A percentile compares a stretch with the other conserved stretches of the same genome.
Evolutionary conservation across 1,140 invertebrate species (phyloP).

Genomic region (Scaptomyza montana): DNA sequence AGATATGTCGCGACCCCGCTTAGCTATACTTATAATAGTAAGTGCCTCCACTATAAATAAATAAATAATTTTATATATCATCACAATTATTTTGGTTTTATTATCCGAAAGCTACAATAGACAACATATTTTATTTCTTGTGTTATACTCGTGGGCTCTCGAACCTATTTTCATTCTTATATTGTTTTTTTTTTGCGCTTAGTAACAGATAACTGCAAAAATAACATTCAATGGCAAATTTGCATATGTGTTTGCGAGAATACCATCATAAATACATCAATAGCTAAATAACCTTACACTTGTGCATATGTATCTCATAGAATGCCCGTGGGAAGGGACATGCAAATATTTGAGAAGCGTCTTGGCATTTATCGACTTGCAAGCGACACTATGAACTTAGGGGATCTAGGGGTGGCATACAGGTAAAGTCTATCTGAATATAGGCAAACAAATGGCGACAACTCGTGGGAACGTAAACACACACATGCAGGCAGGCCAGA

Average conservation of each 20-base stretch:
- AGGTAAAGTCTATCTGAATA: neutral
- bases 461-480: conserved; percentile 52
- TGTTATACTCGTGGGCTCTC: no score
- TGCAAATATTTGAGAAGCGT: conserved; percentile 39
- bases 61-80: no score
- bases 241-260: conserved; percentile 23
- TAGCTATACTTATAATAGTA: no score
- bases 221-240: no score
- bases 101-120: no score
- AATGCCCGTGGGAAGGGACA: neutral
- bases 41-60: no score
- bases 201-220: no score
- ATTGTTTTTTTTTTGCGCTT: no score
- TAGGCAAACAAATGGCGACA: conserved; percentile 55
- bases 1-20: no score
- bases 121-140: no score
- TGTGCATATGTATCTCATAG: neutral
- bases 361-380: conserved; percentile 15
- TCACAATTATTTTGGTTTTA: conserved; percentile 19
- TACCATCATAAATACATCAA: conserved; percentile 24
- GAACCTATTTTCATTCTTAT: no score
- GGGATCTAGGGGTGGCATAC: neutral
- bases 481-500: conserved; percentile 19
- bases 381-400: conserved; percentile 45
- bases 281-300: conserved; percentile 49